These are phyloP conservation scores for Anomalospiza imberbis DNA, from an alignment of 2,797 vertebrate genomes.

Conservation along the genomic window DNA sequence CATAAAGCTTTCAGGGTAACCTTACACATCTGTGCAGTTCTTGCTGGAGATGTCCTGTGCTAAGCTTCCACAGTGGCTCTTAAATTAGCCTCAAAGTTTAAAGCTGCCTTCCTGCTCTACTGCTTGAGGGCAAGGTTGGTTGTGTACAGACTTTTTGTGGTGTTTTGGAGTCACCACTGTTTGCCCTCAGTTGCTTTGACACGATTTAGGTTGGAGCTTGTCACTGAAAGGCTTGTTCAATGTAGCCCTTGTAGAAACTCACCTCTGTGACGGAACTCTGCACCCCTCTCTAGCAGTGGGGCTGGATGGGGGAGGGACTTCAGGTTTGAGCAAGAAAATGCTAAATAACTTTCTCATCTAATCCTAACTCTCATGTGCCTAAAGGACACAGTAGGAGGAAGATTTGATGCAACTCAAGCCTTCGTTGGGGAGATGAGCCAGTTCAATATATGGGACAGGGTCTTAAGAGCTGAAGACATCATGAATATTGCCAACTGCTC, in stretches of 20 bases:
- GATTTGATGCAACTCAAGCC: slow-evolving; percentile 97
- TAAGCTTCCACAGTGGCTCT: background rate
- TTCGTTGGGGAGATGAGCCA: slow-evolving; percentile 98
- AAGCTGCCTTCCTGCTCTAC: background rate
- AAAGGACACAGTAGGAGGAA: slow-evolving; percentile 93
- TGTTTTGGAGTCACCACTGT: background rate
- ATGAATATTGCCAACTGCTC: slow-evolving; percentile 93
- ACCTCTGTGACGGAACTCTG: background rate
- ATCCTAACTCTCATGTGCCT: slow-evolving; percentile 30
- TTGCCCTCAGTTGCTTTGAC: background rate
- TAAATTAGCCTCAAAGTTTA: background rate
- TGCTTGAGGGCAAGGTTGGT: background rate
- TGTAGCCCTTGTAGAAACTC: background rate
- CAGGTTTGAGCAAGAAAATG: background rate
- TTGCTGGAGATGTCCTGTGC: background rate
- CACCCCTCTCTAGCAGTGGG: background rate
- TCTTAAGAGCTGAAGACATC: slow-evolving; percentile 88
- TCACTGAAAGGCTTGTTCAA: background rate
- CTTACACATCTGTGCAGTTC: background rate
- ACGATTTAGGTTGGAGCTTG: background rate
- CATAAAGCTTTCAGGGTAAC: background rate
- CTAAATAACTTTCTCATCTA: background rate
- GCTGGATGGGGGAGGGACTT: background rate
- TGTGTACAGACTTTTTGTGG: background rate
- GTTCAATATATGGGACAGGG: slow-evolving; percentile 97